Conservation (phyloP, 2,888 invertebrate genomes). For the Romanomermis culicivorax region DNA sequence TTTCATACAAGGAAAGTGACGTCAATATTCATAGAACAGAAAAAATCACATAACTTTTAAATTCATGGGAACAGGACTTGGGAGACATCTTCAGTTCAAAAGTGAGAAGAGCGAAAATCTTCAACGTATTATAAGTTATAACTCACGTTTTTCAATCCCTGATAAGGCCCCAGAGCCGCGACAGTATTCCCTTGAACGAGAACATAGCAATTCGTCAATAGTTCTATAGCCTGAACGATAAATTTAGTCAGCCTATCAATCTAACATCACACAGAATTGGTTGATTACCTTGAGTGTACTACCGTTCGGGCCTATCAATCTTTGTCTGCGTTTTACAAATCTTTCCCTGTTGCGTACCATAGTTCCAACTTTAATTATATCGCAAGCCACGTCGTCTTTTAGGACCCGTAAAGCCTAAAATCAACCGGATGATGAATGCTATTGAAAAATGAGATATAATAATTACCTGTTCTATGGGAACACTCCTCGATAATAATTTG, state of each 20-base stretch:
- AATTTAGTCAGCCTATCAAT: no score
- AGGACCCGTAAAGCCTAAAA: slow-evolving; percentile 32
- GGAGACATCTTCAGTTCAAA: no score
- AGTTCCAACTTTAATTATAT: slow-evolving; percentile 85
- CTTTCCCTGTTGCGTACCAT: slow-evolving; percentile 65
- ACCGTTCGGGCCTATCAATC: slow-evolving; percentile 90
- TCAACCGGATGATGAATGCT: slow-evolving; percentile 31
- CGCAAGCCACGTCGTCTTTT: slow-evolving; percentile 72
- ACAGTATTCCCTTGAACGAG: slow-evolving; percentile 93
- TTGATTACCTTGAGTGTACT: slow-evolving; percentile 59
- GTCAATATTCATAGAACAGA: no score
- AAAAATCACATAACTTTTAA: no score
- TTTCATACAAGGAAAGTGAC: no score
- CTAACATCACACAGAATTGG: neutral
- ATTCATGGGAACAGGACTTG: no score
- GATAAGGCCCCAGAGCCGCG: slow-evolving; percentile 79
- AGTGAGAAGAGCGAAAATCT: no score
- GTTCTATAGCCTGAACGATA: slow-evolving; percentile 48
- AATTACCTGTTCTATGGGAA: slow-evolving; percentile 77
- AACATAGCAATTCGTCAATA: slow-evolving; percentile 85
- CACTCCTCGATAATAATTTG: slow-evolving; percentile 76
- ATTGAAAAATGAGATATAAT: neutral
- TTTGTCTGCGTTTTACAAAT: slow-evolving; percentile 76
- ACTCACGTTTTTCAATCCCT: slow-evolving; percentile 43
- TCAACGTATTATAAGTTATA: no score